A percentile compares a stretch with the other conserved stretches of the same genome.
These are phyloP conservation scores for Neoarius graeffei DNA, from an alignment of 2,113 vertebrate genomes.

Conservation along the genomic window DNA sequence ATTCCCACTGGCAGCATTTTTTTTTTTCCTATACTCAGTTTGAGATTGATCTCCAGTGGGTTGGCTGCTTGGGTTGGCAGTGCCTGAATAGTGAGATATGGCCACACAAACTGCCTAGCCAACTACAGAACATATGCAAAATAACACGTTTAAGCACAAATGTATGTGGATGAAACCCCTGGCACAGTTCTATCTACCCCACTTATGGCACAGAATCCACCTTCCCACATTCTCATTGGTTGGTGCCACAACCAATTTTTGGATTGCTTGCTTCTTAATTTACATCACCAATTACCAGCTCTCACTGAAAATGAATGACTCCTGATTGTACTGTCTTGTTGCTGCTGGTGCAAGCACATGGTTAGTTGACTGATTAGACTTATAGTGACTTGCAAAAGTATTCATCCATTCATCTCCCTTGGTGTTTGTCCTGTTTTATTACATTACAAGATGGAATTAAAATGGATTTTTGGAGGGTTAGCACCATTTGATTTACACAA, in stretches of 20 bases:
- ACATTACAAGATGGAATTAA: too few species aligned
- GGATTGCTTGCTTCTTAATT: not conserved
- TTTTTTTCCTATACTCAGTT: not conserved
- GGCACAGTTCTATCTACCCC: not conserved
- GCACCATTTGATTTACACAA: too few species aligned
- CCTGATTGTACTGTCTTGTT: not conserved
- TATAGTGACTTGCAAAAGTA: not conserved
- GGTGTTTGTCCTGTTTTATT: too few species aligned
- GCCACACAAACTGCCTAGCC: not conserved
- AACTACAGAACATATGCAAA: conserved; percentile 7
- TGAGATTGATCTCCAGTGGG: not conserved
- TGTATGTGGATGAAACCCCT: not conserved
- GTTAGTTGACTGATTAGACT: not conserved
- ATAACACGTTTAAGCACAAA: not conserved
- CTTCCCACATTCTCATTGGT: not conserved
- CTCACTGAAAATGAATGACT: not conserved
- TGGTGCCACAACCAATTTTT: not conserved
- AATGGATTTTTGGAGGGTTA: too few species aligned
- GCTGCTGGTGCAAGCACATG: not conserved
- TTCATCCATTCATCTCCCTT: too few species aligned
- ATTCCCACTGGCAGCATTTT: not conserved
- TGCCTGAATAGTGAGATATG: not conserved
- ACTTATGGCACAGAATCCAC: not conserved
- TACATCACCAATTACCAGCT: not conserved
- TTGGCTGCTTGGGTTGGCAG: not conserved